Conservation (phyloP, 2,888 invertebrate species). For the Lycaena phlaeas region DNA sequence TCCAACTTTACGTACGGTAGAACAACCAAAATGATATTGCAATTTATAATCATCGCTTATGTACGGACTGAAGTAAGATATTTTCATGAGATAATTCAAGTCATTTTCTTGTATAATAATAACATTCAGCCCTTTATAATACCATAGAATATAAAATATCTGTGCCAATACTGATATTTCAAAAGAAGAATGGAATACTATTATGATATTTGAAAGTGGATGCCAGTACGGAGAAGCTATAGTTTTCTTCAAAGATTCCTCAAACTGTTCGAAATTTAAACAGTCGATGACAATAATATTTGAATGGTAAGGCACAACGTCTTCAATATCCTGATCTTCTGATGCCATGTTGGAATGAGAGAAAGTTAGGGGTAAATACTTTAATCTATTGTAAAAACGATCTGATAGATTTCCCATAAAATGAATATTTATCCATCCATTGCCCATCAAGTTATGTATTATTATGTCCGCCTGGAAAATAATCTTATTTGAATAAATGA, state of each 20-base stretch:
- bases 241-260: conserved; percentile 34
- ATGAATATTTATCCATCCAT: conserved; percentile 44
- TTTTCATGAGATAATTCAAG: conserved; percentile 20
- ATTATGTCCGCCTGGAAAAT: conserved; percentile 38
- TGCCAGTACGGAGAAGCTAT: conserved; percentile 40
- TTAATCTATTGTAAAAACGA: conserved; percentile 30
- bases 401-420: conserved; percentile 40
- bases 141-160: conserved; percentile 48
- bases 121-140: conserved; percentile 37
- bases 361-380: conserved; percentile 28
- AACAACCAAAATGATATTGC: conserved; percentile 37
- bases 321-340: conserved; percentile 33
- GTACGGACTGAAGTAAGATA: conserved; percentile 40
- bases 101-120: conserved; percentile 39
- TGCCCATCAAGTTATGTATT: conserved; percentile 32
- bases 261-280: conserved; percentile 32
- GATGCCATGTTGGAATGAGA: conserved; percentile 28
- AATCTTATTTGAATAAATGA: not conserved
- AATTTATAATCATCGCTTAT: conserved; percentile 30
- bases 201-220: conserved; percentile 37
- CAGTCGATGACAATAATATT: conserved; percentile 38
- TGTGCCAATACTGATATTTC: conserved; percentile 28
- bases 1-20: conserved; percentile 36
- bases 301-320: conserved; percentile 35
- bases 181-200: conserved; percentile 33